Evolutionary conservation across 2,113 vertebrate genomes (phyloP).

Genomic region (Smithornis capensis): DNA sequence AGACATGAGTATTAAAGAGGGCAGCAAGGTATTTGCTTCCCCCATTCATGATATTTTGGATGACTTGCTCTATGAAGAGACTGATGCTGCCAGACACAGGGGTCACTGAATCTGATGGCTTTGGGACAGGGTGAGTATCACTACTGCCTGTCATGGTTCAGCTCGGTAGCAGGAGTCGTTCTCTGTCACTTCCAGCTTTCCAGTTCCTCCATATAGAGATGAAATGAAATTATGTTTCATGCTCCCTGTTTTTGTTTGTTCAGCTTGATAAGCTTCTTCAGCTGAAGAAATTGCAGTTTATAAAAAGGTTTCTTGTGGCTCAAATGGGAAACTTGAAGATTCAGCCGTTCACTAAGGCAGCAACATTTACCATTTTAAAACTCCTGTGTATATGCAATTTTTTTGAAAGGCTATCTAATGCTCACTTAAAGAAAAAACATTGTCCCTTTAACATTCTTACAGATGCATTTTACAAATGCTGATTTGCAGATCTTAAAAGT

Average conservation of each 20-base stretch:
- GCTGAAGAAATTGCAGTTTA: not conserved
- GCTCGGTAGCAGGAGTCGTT: not conserved
- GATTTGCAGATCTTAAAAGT: not conserved
- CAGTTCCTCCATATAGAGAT: not conserved
- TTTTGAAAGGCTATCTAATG: not conserved
- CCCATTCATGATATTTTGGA: not conserved
- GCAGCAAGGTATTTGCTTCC: not conserved
- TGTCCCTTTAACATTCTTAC: not conserved
- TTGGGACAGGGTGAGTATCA: accelerated
- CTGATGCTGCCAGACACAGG: not conserved
- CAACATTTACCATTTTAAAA: not conserved
- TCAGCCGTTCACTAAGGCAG: not conserved
- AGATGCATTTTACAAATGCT: not conserved
- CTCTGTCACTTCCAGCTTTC: not conserved
- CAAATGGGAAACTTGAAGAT: not conserved
- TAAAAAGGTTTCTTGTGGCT: not conserved
- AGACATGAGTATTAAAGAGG: not conserved
- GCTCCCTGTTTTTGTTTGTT: not conserved
- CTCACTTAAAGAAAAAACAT: not conserved
- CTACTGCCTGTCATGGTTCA: not conserved
- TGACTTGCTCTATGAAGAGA: not conserved
- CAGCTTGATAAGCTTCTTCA: not conserved
- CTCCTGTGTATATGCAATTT: not conserved
- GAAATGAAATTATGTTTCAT: not conserved
- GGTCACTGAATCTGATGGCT: not conserved